These are phyloP conservation scores for Lepidocyrtinus sp. DNA, from an alignment of 2,888 invertebrate species.

Conservation along the genomic window DNA sequence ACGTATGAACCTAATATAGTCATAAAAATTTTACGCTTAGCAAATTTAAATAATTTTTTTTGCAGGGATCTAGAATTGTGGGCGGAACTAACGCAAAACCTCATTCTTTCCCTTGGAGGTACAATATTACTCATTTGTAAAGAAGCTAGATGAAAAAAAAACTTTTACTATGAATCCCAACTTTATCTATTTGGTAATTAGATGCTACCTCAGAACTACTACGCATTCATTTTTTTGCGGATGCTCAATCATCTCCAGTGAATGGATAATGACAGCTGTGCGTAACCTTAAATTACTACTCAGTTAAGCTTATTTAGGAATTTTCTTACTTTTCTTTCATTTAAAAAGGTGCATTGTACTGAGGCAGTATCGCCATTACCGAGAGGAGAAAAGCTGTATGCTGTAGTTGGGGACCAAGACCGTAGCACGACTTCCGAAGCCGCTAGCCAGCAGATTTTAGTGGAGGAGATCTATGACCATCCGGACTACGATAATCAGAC, in stretches of 20 bases:
- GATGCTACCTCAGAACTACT: constrained; percentile 37
- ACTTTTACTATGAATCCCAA: neutral
- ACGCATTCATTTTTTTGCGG: constrained; percentile 38
- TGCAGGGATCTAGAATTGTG: constrained; percentile 55
- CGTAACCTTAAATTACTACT: neutral
- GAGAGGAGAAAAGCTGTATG: constrained; percentile 7
- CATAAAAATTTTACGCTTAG: neutral
- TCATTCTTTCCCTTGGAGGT: constrained; percentile 63
- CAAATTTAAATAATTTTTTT: neutral
- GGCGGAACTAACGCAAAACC: constrained; percentile 49
- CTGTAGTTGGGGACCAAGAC: constrained; percentile 40
- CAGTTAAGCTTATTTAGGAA: neutral
- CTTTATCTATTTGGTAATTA: no score
- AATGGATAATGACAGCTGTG: constrained; percentile 59
- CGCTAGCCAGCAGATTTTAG: constrained; percentile 14
- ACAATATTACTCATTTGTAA: neutral
- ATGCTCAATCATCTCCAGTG: constrained; percentile 45
- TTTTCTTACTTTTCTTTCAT: neutral
- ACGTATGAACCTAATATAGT: constrained; percentile 12
- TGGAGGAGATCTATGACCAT: constrained; percentile 23
- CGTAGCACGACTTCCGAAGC: neutral
- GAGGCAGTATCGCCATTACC: constrained; percentile 20
- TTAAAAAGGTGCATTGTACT: constrained; percentile 49
- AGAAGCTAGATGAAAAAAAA: no score
- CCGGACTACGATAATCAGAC: constrained; percentile 32